phyloP scores from a whole-genome alignment of 2,888 invertebrate genomes.

The Ferrisia virgata region DNA sequence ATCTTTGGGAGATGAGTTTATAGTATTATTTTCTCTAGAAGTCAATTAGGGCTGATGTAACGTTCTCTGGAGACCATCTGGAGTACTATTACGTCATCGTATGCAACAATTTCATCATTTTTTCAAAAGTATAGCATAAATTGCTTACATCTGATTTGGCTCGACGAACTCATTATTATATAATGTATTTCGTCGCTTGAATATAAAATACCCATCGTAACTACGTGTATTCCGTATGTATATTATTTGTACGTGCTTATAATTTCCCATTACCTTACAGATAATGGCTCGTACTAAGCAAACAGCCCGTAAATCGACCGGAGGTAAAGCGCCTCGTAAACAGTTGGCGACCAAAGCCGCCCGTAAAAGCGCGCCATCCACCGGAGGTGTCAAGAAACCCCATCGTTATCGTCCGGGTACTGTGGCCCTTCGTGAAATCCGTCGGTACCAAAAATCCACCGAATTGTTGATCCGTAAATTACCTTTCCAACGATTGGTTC shows the following conservation, averaged over 20 bases:
- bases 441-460: constrained; percentile 60
- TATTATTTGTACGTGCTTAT: background rate
- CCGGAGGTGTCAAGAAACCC: constrained; percentile 59
- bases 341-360: constrained; percentile 59
- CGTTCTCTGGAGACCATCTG: too few species aligned
- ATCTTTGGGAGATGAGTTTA: too few species aligned
- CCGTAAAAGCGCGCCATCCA: constrained; percentile 57
- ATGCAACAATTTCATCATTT: too few species aligned
- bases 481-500: constrained; percentile 58
- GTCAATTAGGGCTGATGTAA: too few species aligned
- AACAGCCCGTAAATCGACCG: constrained; percentile 59
- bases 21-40: too few species aligned
- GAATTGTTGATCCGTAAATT: constrained; percentile 58
- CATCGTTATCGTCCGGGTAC: constrained; percentile 54
- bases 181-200: too few species aligned
- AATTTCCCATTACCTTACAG: background rate
- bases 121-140: too few species aligned
- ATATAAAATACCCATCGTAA: too few species aligned
- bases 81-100: too few species aligned
- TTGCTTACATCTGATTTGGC: too few species aligned
- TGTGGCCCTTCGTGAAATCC: constrained; percentile 64
- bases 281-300: constrained; percentile 60
- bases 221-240: too few species aligned
- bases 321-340: constrained; percentile 60
- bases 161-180: too few species aligned